These are phyloP conservation scores for Phymorhynchus buccinoides DNA, from an alignment of 1,140 invertebrate genomes.

Conservation along the genomic window DNA sequence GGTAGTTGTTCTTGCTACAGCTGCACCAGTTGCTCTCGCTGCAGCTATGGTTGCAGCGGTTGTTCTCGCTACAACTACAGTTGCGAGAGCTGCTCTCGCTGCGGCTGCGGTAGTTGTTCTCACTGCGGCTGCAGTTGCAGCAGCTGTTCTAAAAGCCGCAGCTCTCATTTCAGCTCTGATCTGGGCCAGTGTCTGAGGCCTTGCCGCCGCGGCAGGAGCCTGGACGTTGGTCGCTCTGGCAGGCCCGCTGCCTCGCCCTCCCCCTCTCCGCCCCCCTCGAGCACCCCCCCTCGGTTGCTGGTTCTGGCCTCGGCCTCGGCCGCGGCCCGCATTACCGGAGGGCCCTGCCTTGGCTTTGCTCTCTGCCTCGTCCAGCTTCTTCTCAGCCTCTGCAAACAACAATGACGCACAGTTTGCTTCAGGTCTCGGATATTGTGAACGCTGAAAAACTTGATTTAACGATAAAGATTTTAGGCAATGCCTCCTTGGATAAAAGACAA, in stretches of 20 bases:
- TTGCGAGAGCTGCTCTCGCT: not conserved
- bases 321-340: constrained; percentile 26
- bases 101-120: not conserved
- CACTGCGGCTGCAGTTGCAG: not conserved
- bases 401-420: not conserved
- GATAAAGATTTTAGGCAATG: too few species aligned
- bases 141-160: too few species aligned
- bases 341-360: constrained; percentile 35
- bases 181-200: too few species aligned
- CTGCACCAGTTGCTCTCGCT: not conserved
- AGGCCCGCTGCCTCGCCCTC: not conserved
- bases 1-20: constrained; percentile 4
- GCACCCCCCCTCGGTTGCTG: not conserved
- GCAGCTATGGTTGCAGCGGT: not conserved
- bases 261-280: not conserved
- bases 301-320: constrained; percentile 33
- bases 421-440: too few species aligned
- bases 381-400: constrained; percentile 47
- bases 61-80: not conserved
- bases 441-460: too few species aligned
- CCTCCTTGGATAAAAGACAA: too few species aligned
- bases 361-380: constrained; percentile 50
- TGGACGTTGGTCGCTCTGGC: not conserved
- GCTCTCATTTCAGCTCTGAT: too few species aligned
- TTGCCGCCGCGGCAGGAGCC: too few species aligned